These are phyloP conservation scores for Hartigia nigra DNA, from an alignment of 2,888 invertebrate species.

Conservation along the genomic window DNA sequence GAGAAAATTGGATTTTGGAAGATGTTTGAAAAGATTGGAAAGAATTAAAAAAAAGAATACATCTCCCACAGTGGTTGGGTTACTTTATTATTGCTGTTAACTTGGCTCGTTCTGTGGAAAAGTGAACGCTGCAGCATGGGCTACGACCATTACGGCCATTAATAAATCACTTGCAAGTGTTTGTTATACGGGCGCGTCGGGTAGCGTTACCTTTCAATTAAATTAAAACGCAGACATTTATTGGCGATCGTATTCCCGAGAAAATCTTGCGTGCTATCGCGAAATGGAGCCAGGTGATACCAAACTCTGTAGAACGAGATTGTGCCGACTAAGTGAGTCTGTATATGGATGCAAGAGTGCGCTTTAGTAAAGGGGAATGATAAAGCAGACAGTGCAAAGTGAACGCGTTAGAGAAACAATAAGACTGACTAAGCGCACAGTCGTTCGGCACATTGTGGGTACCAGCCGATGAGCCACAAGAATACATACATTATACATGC, in stretches of 20 bases:
- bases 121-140: conserved; percentile 30
- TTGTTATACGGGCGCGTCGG: conserved; percentile 27
- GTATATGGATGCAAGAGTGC: background rate
- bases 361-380: background rate
- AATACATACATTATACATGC: background rate
- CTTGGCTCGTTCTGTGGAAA: conserved; percentile 25
- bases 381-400: background rate
- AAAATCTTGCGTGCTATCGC: background rate
- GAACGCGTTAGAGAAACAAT: background rate
- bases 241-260: conserved; percentile 25
- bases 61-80: conserved; percentile 8
- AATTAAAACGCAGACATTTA: conserved; percentile 36
- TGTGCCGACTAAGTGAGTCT: background rate
- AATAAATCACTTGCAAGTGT: conserved; percentile 54
- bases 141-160: conserved; percentile 46
- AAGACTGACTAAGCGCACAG: background rate
- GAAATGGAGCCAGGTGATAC: background rate
- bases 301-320: background rate
- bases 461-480: background rate
- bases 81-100: conserved; percentile 49
- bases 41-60: background rate
- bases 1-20: too few relatives aligned
- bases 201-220: conserved; percentile 28
- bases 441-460: background rate
- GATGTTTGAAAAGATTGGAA: too few relatives aligned